A percentile compares a stretch with the other conserved stretches of the same genome.
phyloP scores from a whole-genome alignment of 1,140 invertebrate genomes.

The Onthophagus taurus region DNA sequence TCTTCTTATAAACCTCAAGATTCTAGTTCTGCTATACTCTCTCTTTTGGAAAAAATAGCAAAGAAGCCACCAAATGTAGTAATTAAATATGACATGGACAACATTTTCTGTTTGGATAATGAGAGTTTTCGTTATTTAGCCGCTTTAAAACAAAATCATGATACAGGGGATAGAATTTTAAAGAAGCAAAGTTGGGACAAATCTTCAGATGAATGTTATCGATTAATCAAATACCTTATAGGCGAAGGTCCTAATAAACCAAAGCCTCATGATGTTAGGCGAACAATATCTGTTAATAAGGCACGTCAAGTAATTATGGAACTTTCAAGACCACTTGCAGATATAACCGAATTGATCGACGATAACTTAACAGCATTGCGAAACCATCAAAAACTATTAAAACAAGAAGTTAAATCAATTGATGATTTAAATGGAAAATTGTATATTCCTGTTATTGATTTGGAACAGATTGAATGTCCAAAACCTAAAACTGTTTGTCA shows the following conservation, averaged over 20 bases:
- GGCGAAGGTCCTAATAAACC: slow-evolving; percentile 15
- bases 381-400: slow-evolving; percentile 18
- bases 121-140: slow-evolving; percentile 29
- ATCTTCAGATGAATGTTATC: slow-evolving; percentile 25
- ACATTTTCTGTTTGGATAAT: slow-evolving; percentile 31
- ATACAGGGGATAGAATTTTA: slow-evolving; percentile 14
- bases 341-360: slow-evolving; percentile 29
- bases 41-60: slow-evolving; percentile 17
- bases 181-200: slow-evolving; percentile 27
- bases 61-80: slow-evolving; percentile 21
- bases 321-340: slow-evolving; percentile 30
- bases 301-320: slow-evolving; percentile 28
- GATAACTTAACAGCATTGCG: slow-evolving; percentile 27
- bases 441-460: slow-evolving; percentile 28
- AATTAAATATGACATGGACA: slow-evolving; percentile 23
- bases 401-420: slow-evolving; percentile 19
- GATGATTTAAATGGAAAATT: slow-evolving; percentile 25
- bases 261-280: slow-evolving; percentile 26
- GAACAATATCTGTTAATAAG: slow-evolving; percentile 30
- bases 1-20: slow-evolving; percentile 27
- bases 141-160: slow-evolving; percentile 21
- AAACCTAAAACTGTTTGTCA: slow-evolving; percentile 33
- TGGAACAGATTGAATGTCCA: slow-evolving; percentile 23
- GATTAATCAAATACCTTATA: slow-evolving; percentile 25
- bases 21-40: slow-evolving; percentile 12